Conservation (phyloP, 1,140 invertebrate genomes). For the Venturia canescens region DNA sequence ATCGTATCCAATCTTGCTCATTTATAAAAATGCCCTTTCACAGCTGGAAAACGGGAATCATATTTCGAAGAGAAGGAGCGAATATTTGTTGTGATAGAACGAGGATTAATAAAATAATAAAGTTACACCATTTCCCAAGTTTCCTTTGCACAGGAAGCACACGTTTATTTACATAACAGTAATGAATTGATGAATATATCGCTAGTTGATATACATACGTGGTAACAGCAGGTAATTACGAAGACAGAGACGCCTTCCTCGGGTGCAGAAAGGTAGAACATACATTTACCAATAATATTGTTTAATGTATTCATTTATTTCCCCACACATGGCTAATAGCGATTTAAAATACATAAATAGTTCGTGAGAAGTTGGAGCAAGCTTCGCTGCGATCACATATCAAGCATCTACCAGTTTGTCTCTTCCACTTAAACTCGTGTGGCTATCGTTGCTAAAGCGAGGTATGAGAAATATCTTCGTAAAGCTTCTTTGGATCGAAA, state of each 20-base stretch:
- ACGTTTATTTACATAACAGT: conserved; percentile 74
- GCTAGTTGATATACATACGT: conserved; percentile 34
- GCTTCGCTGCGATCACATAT: conserved; percentile 33
- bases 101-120: conserved; percentile 56
- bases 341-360: conserved; percentile 30
- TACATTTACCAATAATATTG: not conserved
- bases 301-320: not conserved
- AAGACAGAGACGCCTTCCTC: conserved; percentile 1
- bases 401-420: conserved; percentile 22
- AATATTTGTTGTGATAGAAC: not conserved
- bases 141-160: conserved; percentile 72
- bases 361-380: conserved; percentile 4
- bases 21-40: not conserved
- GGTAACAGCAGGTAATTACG: conserved; percentile 30
- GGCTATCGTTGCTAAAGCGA: not conserved
- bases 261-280: not conserved
- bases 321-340: conserved; percentile 7
- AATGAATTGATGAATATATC: conserved; percentile 51
- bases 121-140: conserved; percentile 64
- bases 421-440: not conserved
- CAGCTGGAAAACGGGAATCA: not conserved
- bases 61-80: not conserved
- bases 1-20: not conserved
- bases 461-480: not conserved
- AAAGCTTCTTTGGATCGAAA: not conserved